Conservation (phyloP, 2,113 vertebrate genomes). For the Ranitomeya variabilis region DNA sequence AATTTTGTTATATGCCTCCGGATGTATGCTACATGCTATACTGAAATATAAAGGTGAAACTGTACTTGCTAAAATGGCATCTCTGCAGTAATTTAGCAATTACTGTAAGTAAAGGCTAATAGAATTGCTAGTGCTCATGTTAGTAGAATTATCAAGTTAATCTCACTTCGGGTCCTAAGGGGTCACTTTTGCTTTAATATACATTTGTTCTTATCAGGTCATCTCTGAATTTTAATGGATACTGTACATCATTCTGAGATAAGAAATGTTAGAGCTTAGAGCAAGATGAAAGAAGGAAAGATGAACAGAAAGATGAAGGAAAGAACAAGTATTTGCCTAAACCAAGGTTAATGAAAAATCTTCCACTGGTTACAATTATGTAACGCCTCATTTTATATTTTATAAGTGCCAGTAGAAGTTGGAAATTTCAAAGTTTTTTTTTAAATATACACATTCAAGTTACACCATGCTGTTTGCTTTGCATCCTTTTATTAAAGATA, state of each 20-base stretch:
- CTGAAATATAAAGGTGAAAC: slow-evolving; percentile 5
- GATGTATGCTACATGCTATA: not conserved
- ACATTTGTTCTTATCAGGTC: slow-evolving; percentile 34
- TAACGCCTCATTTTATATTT: not conserved
- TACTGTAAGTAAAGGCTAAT: slow-evolving; percentile 24
- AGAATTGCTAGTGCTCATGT: slow-evolving; percentile 5
- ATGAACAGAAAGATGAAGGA: slow-evolving; percentile 22
- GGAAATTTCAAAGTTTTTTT: not conserved
- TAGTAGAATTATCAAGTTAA: slow-evolving; percentile 32
- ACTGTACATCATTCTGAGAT: slow-evolving; percentile 32
- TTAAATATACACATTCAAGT: slow-evolving; percentile 9
- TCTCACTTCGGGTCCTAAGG: slow-evolving; percentile 5
- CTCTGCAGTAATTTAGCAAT: slow-evolving; percentile 15
- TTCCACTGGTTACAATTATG: slow-evolving; percentile 22
- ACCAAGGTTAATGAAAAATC: slow-evolving; percentile 41
- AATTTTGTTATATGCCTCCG: not conserved
- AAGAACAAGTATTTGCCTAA: slow-evolving; percentile 30
- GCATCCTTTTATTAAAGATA: slow-evolving; percentile 21
- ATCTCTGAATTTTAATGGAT: slow-evolving; percentile 33
- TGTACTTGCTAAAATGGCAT: not conserved
- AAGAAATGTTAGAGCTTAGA: slow-evolving; percentile 25
- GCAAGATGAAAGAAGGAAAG: slow-evolving; percentile 31
- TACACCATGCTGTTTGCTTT: slow-evolving; percentile 37
- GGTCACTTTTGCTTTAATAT: slow-evolving; percentile 33
- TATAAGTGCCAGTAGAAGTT: not conserved